Evolutionary conservation across 1,140 invertebrate species (phyloP).

Genomic region (Oppia nitens): DNA sequence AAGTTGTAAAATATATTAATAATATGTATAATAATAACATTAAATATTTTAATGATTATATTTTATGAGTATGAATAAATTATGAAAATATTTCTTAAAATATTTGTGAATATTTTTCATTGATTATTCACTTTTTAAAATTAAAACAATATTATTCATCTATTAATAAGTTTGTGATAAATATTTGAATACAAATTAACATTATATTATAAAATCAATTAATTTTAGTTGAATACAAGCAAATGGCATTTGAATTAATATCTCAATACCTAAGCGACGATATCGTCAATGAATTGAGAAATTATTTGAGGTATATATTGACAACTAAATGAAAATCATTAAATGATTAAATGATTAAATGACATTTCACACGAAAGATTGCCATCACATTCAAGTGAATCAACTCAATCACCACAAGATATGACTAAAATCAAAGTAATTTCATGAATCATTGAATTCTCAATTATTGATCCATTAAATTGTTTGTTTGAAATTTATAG

Average conservation of each 20-base stretch:
- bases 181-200: too few species aligned
- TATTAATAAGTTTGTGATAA: too few species aligned
- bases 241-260: background rate
- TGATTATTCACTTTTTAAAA: too few species aligned
- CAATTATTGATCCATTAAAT: background rate
- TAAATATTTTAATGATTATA: too few species aligned
- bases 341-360: background rate
- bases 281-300: background rate
- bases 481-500: background rate
- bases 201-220: too few species aligned
- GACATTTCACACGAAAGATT: background rate
- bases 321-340: background rate
- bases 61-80: too few species aligned
- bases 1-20: too few species aligned
- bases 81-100: too few species aligned
- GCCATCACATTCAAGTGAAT: background rate
- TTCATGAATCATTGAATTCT: background rate
- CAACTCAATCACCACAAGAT: background rate
- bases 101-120: too few species aligned
- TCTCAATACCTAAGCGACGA: conserved; percentile 3
- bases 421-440: background rate
- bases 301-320: background rate
- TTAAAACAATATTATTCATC: too few species aligned
- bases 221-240: conserved; percentile 6
- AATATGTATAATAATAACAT: too few species aligned